Evolutionary conservation across 2,797 vertebrate species (phyloP).

Genomic region (Crax fasciolata): DNA sequence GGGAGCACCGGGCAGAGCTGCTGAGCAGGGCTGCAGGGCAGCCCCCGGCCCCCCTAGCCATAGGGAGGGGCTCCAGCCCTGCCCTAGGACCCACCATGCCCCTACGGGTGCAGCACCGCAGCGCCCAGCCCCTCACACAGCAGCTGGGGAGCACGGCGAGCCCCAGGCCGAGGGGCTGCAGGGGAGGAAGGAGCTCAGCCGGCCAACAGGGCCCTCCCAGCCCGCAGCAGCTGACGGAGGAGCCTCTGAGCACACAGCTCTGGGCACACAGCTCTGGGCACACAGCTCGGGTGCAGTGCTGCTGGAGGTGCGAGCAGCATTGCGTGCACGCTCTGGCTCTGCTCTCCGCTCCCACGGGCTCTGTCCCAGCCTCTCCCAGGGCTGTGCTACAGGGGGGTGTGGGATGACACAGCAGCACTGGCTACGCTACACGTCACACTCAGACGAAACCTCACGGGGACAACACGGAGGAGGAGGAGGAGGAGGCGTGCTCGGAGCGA

Average conservation of each 20-base stretch:
- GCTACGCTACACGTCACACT: constrained; percentile 17
- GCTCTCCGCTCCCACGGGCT: background rate
- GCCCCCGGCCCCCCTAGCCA: background rate
- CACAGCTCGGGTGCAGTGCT: background rate
- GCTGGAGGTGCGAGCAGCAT: background rate
- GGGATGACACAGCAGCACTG: constrained; percentile 41
- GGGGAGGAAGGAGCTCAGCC: background rate
- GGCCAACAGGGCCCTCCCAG: background rate
- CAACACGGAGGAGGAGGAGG: background rate
- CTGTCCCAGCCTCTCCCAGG: background rate
- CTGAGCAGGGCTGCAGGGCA: background rate
- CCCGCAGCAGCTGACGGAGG: background rate
- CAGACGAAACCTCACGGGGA: constrained; percentile 39
- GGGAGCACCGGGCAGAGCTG: background rate
- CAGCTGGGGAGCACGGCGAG: background rate
- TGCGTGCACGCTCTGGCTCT: background rate
- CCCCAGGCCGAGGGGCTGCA: background rate
- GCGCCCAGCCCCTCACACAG: background rate
- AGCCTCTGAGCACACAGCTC: background rate
- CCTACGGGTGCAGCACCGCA: background rate
- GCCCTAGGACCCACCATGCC: background rate
- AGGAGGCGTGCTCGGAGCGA: background rate
- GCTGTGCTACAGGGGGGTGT: background rate
- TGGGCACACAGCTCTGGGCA: too few species aligned
- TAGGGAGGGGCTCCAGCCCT: background rate